Conservation (phyloP, 2,888 invertebrate species). For the Lepeophtheirus nordmannii region DNA sequence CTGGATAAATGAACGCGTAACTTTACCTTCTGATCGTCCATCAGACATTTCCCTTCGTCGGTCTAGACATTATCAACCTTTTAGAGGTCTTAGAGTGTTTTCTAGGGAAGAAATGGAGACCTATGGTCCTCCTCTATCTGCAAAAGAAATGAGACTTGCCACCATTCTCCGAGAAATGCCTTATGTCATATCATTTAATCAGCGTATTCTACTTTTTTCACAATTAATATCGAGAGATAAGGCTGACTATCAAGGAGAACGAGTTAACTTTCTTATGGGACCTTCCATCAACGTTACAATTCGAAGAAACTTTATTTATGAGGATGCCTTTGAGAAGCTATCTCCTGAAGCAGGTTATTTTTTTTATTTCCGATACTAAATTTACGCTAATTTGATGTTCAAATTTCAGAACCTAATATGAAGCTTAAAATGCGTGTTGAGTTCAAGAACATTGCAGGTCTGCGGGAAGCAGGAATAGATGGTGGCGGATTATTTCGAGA, state of each 20-base stretch:
- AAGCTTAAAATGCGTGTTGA: conserved; percentile 71
- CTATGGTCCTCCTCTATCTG: conserved; percentile 33
- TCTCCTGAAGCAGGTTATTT: conserved; percentile 66
- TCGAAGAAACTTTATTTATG: conserved; percentile 81
- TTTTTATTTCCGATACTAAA: too few relatives aligned
- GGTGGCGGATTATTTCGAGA: conserved; percentile 93
- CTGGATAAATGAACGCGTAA: conserved; percentile 45
- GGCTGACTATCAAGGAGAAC: conserved; percentile 54
- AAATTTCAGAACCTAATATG: conserved; percentile 59
- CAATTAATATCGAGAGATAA: conserved; percentile 51
- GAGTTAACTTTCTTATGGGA: conserved; percentile 55
- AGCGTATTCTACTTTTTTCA: conserved; percentile 69
- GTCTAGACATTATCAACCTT: conserved; percentile 36
- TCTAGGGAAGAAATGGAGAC: conserved; percentile 42
- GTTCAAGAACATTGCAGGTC: conserved; percentile 70
- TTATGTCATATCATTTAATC: conserved; percentile 79
- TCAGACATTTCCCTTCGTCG: conserved; percentile 38
- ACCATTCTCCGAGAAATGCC: conserved; percentile 81
- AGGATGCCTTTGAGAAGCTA: conserved; percentile 89
- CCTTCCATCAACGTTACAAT: conserved; percentile 60
- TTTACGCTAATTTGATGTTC: not conserved
- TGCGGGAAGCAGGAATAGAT: conserved; percentile 91
- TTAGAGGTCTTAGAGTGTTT: conserved; percentile 42
- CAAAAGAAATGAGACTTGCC: conserved; percentile 68
- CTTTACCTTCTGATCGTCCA: conserved; percentile 32